Base-by-base conservation (phyloP, 1,140 invertebrate genomes). In the Drosophila arawakana region DNA sequence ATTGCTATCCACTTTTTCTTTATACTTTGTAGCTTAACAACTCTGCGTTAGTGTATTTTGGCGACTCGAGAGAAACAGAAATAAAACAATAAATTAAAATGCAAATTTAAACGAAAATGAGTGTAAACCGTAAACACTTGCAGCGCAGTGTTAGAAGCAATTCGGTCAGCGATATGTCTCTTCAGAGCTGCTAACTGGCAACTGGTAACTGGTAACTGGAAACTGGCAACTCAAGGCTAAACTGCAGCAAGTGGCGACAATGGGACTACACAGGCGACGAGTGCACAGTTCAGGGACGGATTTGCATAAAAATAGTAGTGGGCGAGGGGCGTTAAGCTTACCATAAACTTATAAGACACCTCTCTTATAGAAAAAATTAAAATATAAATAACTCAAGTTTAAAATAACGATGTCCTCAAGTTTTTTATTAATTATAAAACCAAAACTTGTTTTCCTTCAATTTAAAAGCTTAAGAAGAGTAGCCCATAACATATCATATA, bases 81-180 rank as follows among this genome's bases (percentile, higher is more conserved):
- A 41, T 60, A n/a, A 50, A 43, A 65, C 62, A 89, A 83, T 77
- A 89, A 88, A 89, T 83, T 74, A 72, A 88, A 88, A 88, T 89
- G 83, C 83, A 89, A 89, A 88, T 86, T 88, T 83, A 25, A 72
- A 77, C 18, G 66, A 80, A 80, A 88, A 89, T 75, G 60, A 83
- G 73, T 78, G 81, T 80, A 74, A 84, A 78, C 68, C 82, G 63
- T 69, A 80, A 79, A 62, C 81, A 76, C 60, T 80, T 55, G 47
- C 46, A 47, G 73, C 70, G 35, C 30, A n/a, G 13, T 34, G 67
- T 35, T 43, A 30, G 44, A 18, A 59, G 73, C 59, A 75, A 34
- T 62, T 50, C 25, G 49, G 63, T 18, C 46, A 44, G 35, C 58
- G 70, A 59, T 67, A 66, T 59, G 44, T 73, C 52, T 65, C 15